phyloP scores from a whole-genome alignment of 2,113 vertebrate genomes.

The Sander lucioperca region DNA sequence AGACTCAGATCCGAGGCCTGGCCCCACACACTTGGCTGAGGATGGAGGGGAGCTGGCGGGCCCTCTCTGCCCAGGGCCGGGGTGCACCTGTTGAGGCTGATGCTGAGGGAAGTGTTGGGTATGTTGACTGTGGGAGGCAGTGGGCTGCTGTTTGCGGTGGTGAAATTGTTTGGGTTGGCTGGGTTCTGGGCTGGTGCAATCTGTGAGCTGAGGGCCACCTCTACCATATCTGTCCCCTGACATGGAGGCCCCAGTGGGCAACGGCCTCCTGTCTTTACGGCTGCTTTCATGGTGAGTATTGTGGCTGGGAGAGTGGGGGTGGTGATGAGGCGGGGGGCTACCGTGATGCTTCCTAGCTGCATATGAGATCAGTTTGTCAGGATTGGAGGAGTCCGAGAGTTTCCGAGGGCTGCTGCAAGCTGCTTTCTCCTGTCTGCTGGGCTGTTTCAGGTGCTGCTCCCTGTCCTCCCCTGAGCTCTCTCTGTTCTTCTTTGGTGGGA shows the following conservation, averaged over 20 bases:
- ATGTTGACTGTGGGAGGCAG: constrained; percentile 16
- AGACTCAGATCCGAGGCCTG: constrained; percentile 67
- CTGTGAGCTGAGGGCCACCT: constrained; percentile 58
- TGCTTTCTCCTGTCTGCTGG: constrained; percentile 42
- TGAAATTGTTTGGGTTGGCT: constrained; percentile 58
- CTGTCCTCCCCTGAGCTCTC: constrained; percentile 40
- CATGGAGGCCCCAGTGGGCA: constrained; percentile 32
- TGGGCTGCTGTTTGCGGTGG: constrained; percentile 46
- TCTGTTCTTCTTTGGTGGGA: constrained; percentile 71
- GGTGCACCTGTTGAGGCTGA: constrained; percentile 30
- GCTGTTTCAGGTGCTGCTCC: constrained; percentile 25
- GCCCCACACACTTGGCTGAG: constrained; percentile 31
- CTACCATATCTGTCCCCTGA: constrained; percentile 54
- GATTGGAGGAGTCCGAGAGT: constrained; percentile 44
- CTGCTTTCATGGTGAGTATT: constrained; percentile 20
- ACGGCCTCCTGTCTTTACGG: constrained; percentile 50
- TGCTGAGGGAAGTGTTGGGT: constrained; percentile 31
- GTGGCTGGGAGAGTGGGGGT: constrained; percentile 7
- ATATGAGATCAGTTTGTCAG: constrained; percentile 61
- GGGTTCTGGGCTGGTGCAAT: constrained; percentile 77
- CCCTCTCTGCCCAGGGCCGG: constrained; percentile 17
- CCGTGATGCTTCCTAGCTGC: constrained; percentile 41
- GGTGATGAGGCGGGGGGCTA: constrained; percentile 55
- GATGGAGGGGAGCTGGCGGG: constrained; percentile 29
- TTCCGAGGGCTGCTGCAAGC: constrained; percentile 25